These are phyloP conservation scores for Phthorimaea operculella DNA, from an alignment of 1,140 invertebrate species.

Conservation along the genomic window DNA sequence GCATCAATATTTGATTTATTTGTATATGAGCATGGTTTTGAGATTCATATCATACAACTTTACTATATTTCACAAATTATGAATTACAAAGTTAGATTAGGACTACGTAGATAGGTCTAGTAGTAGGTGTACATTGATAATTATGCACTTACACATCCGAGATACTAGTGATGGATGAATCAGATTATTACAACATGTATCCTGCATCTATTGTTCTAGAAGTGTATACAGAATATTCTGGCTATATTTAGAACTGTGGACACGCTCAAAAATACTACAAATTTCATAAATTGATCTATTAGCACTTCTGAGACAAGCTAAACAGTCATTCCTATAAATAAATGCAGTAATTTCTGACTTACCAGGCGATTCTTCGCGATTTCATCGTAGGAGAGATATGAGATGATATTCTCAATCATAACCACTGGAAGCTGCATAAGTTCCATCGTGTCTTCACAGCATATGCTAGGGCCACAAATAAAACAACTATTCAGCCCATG, in stretches of 20 bases:
- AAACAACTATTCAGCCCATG: slow-evolving; percentile 17
- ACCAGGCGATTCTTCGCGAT: slow-evolving; percentile 83
- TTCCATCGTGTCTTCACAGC: slow-evolving; percentile 43
- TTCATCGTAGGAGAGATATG: slow-evolving; percentile 83
- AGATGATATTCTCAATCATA: slow-evolving; percentile 82
- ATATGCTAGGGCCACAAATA: not conserved
- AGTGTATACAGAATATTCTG: not conserved
- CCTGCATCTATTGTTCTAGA: not conserved
- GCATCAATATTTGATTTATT: too few species aligned
- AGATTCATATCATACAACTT: too few species aligned
- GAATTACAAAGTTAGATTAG: too few species aligned
- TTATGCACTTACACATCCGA: too few species aligned
- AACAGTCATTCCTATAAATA: slow-evolving; percentile 39
- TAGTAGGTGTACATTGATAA: too few species aligned
- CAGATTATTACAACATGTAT: not conserved
- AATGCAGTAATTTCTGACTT: slow-evolving; percentile 56
- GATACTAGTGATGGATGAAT: too few species aligned
- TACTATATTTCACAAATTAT: too few species aligned
- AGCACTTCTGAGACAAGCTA: slow-evolving; percentile 3
- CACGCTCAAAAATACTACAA: not conserved
- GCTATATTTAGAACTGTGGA: not conserved
- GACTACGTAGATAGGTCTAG: too few species aligned
- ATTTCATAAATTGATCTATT: not conserved
- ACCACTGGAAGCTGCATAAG: slow-evolving; percentile 77
- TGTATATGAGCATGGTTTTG: too few species aligned